Conservation (phyloP, 2,113 vertebrate species). For the Sturnus vulgaris region DNA sequence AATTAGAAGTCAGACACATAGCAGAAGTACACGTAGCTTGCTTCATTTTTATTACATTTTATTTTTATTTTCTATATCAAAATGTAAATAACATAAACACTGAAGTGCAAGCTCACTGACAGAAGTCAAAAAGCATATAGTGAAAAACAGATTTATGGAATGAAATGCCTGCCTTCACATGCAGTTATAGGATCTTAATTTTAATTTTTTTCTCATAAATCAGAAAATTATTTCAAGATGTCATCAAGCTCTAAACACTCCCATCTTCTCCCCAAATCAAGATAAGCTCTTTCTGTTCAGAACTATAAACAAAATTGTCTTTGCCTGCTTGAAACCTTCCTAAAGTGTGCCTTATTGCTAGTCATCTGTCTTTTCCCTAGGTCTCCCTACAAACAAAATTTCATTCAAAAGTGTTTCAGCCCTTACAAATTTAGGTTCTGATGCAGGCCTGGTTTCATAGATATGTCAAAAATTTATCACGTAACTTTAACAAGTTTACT, state of each 20-base stretch:
- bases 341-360: background rate
- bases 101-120: background rate
- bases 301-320: background rate
- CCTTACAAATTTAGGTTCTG: background rate
- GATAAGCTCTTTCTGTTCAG: background rate
- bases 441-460: background rate
- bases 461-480: background rate
- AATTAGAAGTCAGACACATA: background rate
- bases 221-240: background rate
- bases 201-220: background rate
- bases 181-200: background rate
- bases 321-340: background rate
- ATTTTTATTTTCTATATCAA: background rate
- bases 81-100: background rate
- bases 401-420: background rate
- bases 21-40: background rate
- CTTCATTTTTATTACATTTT: background rate
- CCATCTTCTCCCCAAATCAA: background rate
- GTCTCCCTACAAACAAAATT: background rate
- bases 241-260: background rate
- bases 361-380: background rate
- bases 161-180: background rate
- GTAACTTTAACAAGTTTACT: background rate
- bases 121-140: background rate
- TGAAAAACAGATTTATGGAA: background rate